These are phyloP conservation scores for Semicossyphus pulcher DNA, from an alignment of 2,113 vertebrate genomes.

Conservation along the genomic window DNA sequence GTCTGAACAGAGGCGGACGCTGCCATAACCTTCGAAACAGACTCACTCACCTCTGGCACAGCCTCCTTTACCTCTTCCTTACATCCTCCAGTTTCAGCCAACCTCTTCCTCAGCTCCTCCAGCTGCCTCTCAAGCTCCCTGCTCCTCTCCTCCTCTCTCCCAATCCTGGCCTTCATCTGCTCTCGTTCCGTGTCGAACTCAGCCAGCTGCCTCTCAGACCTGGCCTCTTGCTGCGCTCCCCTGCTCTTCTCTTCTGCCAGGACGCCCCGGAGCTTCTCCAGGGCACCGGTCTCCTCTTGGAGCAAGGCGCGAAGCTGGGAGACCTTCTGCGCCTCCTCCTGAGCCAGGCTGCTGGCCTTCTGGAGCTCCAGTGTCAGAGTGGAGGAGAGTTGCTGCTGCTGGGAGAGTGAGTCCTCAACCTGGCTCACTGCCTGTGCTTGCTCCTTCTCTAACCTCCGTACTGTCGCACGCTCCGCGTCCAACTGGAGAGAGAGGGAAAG, in stretches of 20 bases:
- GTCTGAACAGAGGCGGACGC: conserved; percentile 87
- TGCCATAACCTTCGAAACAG: neutral
- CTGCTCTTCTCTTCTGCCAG: conserved; percentile 86
- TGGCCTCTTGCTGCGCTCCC: conserved; percentile 87
- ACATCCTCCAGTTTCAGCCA: conserved; percentile 63
- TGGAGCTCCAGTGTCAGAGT: conserved; percentile 92
- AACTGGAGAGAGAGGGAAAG: conserved; percentile 80
- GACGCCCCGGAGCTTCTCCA: conserved; percentile 83
- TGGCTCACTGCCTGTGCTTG: conserved; percentile 87
- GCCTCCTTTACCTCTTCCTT: conserved; percentile 55
- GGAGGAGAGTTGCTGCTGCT: conserved; percentile 93
- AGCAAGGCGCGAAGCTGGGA: conserved; percentile 86
- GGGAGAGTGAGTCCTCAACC: conserved; percentile 89
- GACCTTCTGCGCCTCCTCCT: conserved; percentile 90
- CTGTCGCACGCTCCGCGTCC: conserved; percentile 91
- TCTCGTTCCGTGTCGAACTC: conserved; percentile 93
- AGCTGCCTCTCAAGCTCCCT: conserved; percentile 89
- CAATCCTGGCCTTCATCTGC: conserved; percentile 88
- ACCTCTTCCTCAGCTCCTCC: conserved; percentile 84
- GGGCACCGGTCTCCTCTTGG: conserved; percentile 85
- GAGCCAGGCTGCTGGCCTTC: conserved; percentile 89
- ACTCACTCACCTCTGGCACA: conserved; percentile 51
- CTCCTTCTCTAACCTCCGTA: conserved; percentile 91
- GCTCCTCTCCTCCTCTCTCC: conserved; percentile 89
- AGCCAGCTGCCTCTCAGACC: conserved; percentile 88